Evolutionary conservation across 2,113 vertebrate species (phyloP).

Genomic region (Symphodus melops): DNA sequence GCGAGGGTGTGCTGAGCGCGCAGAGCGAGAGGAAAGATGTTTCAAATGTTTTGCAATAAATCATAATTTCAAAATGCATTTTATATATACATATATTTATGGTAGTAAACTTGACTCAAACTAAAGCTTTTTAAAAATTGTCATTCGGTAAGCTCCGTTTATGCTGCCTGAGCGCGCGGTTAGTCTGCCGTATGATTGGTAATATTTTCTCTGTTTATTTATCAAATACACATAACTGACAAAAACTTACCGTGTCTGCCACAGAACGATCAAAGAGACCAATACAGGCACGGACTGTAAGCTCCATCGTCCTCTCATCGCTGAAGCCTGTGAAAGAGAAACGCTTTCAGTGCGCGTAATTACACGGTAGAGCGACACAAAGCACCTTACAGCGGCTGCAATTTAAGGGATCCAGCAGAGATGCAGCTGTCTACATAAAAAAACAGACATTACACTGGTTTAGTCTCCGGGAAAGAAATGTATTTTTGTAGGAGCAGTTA

Average conservation of each 20-base stretch:
- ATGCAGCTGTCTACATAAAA: neutral
- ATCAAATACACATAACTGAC: neutral
- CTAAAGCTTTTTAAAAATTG: too few relatives aligned
- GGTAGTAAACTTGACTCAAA: too few relatives aligned
- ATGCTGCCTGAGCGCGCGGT: neutral
- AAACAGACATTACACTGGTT: neutral
- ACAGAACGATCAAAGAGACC: slow-evolving; percentile 53
- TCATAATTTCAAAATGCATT: neutral
- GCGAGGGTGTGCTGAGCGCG: neutral
- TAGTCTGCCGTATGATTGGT: neutral
- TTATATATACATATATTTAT: too few relatives aligned
- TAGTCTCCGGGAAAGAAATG: neutral
- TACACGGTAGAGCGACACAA: neutral
- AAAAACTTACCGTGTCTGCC: slow-evolving; percentile 63
- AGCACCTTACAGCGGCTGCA: neutral
- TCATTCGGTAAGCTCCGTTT: neutral
- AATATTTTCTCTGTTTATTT: neutral
- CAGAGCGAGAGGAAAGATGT: neutral
- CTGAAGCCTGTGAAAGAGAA: slow-evolving; percentile 30
- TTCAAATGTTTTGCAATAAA: neutral
- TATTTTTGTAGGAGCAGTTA: neutral
- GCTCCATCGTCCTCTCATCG: slow-evolving; percentile 59
- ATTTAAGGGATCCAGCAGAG: neutral
- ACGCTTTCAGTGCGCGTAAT: slow-evolving; percentile 15
- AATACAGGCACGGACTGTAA: slow-evolving; percentile 23